Evolutionary conservation across 53 echinoderm and acorn worm genomes (phyloP).

Genomic region (Henricia sp.): DNA sequence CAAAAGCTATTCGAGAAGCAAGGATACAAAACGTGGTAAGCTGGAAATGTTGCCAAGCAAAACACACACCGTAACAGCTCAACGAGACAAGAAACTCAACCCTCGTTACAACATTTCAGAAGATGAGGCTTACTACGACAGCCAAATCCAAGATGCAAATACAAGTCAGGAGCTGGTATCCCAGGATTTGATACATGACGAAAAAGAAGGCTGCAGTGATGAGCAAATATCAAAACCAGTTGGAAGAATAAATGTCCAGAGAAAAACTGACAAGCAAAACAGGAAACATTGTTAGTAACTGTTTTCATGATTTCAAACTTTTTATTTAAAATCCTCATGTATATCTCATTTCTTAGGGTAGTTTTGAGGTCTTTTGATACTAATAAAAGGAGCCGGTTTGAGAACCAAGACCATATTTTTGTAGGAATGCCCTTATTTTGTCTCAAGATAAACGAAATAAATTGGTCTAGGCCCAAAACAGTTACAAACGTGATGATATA

Average conservation of each 20-base stretch:
- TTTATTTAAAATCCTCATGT: too few relatives aligned
- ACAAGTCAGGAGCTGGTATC: not conserved
- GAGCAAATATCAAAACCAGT: conserved; percentile 1
- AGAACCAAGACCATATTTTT: too few relatives aligned
- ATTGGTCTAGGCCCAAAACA: too few relatives aligned
- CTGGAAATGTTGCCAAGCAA: not conserved
- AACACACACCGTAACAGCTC: not conserved
- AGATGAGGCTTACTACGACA: conserved; percentile 5
- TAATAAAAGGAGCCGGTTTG: too few relatives aligned
- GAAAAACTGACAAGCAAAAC: conserved; percentile 21
- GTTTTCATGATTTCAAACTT: too few relatives aligned
- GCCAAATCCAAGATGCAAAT: not conserved
- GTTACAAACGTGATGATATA: too few relatives aligned
- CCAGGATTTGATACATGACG: not conserved
- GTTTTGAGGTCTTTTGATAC: too few relatives aligned
- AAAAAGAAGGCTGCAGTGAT: not conserved
- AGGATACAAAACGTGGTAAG: not conserved
- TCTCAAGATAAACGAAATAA: too few relatives aligned
- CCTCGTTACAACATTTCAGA: not conserved
- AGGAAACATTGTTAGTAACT: too few relatives aligned
- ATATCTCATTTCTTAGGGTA: too few relatives aligned
- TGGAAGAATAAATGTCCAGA: not conserved
- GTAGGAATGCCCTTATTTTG: too few relatives aligned
- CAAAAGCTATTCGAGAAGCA: not conserved
- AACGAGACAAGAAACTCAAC: not conserved